Conservation (phyloP, 2,888 invertebrate species). For the Parnassius mnemosyne region DNA sequence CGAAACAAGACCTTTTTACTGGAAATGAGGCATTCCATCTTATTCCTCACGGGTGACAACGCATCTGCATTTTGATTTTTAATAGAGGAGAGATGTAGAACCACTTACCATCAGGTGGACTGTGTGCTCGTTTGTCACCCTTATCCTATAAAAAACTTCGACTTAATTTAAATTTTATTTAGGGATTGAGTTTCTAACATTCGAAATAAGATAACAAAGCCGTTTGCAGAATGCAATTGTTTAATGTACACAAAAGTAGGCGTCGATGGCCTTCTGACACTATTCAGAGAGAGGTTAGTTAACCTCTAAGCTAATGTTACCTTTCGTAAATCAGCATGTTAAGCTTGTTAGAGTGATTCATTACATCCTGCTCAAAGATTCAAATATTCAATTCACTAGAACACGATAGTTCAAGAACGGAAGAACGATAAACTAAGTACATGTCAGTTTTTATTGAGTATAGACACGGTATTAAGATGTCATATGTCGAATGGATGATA, state of each 20-base stretch:
- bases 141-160: no score
- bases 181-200: constrained; percentile 1
- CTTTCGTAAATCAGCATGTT: constrained; percentile 12
- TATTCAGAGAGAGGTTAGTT: constrained; percentile 17
- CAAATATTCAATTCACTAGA: constrained; percentile 1
- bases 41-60: no score
- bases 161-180: no score
- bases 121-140: no score
- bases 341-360: background rate
- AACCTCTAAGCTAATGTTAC: constrained; percentile 18
- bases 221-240: constrained; percentile 7
- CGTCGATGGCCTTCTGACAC: constrained; percentile 18
- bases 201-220: constrained; percentile 13
- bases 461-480: no score
- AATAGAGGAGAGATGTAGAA: no score
- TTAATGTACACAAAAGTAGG: constrained; percentile 15
- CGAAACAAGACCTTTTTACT: no score
- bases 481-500: no score
- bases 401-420: constrained; percentile 12
- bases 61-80: no score
- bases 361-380: constrained; percentile 1
- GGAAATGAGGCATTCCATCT: no score
- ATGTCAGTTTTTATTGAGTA: constrained; percentile 14
- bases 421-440: constrained; percentile 1
- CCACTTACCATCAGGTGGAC: no score